Conservation (phyloP, 2,113 vertebrate species). For the Xenus cinereus region DNA sequence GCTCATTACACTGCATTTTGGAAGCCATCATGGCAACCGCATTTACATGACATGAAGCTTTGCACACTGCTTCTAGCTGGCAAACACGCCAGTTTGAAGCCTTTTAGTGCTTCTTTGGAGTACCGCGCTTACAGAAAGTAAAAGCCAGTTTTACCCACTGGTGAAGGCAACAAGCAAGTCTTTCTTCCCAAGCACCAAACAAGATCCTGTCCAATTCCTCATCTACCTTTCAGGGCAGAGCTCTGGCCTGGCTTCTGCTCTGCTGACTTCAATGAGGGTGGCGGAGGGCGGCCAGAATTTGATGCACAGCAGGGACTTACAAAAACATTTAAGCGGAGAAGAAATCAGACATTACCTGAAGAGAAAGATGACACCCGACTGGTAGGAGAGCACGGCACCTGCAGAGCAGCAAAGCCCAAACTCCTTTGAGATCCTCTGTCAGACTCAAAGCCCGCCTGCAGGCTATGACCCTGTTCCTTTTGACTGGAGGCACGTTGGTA, state of each 20-base stretch:
- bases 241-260: neutral
- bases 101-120: neutral
- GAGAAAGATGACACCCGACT: constrained; percentile 81
- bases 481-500: constrained; percentile 89
- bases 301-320: neutral
- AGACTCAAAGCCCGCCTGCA: constrained; percentile 80
- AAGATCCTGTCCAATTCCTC: neutral
- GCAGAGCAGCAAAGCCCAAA: constrained; percentile 82
- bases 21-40: neutral
- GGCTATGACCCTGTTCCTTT: constrained; percentile 75
- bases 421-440: constrained; percentile 86
- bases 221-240: neutral
- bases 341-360: constrained; percentile 70
- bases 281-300: fast-evolving
- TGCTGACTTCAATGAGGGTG: neutral
- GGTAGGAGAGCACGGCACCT: constrained; percentile 79
- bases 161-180: neutral
- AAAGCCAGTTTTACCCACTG: neutral
- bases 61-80: neutral
- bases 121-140: neutral
- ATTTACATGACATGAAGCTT: neutral
- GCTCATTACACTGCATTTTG: neutral
- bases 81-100: neutral
- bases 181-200: neutral
- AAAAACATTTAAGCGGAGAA: neutral